Base-by-base conservation (phyloP, 2,113 vertebrate species). In the Gobiocypris rarus region DNA sequence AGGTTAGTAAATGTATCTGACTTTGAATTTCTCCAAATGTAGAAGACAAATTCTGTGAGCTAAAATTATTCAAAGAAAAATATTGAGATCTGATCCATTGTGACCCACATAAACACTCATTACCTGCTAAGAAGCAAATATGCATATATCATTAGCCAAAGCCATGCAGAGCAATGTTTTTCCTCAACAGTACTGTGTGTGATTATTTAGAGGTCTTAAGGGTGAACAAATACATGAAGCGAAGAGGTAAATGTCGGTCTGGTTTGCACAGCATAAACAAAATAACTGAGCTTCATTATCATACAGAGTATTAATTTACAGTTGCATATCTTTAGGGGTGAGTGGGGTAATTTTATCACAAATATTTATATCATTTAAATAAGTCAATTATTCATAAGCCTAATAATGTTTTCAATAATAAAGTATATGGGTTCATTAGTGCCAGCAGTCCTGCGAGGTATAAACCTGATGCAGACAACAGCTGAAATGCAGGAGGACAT, bases 161-260 rank as follows among this genome's bases (percentile, higher is more conserved):
- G 11, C 56, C 43, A 63, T 45, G 77, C 56, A 48, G 77, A 65
- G 41, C 59, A 75, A 31, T 63, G 22, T 63, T 80, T 48, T 80
- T 9, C 38, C 41, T 17, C 15, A 76, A 76, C 14, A 19, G 31
- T 22, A 70, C 56, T 52, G 75, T 83, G 52, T 65, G 76, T 78
- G 48, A 58, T 86, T 71, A 86, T 82, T 69, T 45, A 34, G 24
- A 79, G 82, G 69, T 76, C 76, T 81, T 75, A 67, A 70, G 85
- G 67, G 70, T 81, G 19, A 84, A 67, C 63, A 84, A 78, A 84
- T 65, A 56, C n/a, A 56, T 38, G 50, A 41, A 24, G 48, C n/a
- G 0, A 78, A 78, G 65, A 78, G 78, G 61, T 69, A 43, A 78
- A 70, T 76, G 50, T 26, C 38, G 45, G 56, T 41, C 61, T 65